Percentiles rank a stretch among this genome's conserved stretches.
These are phyloP conservation scores for Microhierax caerulescens DNA, from an alignment of 2,797 vertebrate genomes.

Conservation along the genomic window DNA sequence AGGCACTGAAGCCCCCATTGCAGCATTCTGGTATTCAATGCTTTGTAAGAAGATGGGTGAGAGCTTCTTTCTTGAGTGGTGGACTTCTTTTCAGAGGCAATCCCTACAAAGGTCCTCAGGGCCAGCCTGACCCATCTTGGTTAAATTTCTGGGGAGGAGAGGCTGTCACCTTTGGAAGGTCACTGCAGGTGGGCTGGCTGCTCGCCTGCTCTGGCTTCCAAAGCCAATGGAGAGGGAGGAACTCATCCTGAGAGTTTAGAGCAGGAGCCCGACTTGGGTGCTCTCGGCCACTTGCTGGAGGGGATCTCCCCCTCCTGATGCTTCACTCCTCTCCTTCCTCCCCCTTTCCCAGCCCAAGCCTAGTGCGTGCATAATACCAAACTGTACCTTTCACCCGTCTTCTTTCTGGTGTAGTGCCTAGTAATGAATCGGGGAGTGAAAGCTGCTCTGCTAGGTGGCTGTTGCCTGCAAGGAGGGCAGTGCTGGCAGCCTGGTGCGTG, in stretches of 20 bases:
- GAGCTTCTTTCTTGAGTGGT: neutral
- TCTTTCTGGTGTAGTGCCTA: neutral
- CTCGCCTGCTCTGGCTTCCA: neutral
- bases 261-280: neutral
- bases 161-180: neutral
- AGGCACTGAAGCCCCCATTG: neutral
- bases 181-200: neutral
- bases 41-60: neutral
- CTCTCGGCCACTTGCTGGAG: neutral
- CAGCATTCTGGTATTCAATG: neutral
- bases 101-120: neutral
- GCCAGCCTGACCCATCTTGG: neutral
- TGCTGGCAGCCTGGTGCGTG: accelerated
- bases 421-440: neutral
- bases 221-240: neutral
- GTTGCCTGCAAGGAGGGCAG: neutral
- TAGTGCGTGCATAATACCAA: neutral
- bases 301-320: neutral
- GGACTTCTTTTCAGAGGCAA: neutral
- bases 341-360: neutral
- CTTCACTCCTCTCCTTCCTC: neutral
- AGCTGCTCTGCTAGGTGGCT: neutral
- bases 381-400: neutral
- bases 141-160: neutral
- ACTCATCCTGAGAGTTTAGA: accelerated